Base-by-base conservation (phyloP, 2,797 vertebrate genomes). In the Squalus acanthias region DNA sequence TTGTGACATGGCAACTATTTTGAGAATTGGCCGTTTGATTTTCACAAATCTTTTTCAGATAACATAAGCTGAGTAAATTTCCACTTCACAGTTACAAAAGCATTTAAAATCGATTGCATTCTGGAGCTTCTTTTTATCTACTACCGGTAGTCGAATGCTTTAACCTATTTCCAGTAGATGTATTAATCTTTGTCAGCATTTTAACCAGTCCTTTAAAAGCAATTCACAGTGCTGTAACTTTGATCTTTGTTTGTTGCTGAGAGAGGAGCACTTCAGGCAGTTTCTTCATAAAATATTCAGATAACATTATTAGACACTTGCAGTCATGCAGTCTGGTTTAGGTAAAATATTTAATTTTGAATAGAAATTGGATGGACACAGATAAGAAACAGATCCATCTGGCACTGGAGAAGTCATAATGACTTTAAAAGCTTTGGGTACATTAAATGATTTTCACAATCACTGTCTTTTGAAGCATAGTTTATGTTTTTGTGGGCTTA, bases 201-300 rank as follows among this genome's bases (percentile, higher is more conserved):
- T 96, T 76, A 89, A 96, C 96, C 24, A 92, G 20, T 69, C 96
- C 96, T 96, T 96, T 24, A 96, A 95, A 97, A 96, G 96, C 97
- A 97, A 67, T 97, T 97, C 95, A 89, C 72, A 6, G 65, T 46
- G 10, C 46, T 96, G 96, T 96, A 65, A 13, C 50, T 96, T 96
- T 20, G 20, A 79, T n/a, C 96, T 96, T 97, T 95, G 15, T 93
- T 96, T 96, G 96, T 97, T 97, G 96, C 96, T 96, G 96, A 96
- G 72, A 97, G 96, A 97, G 97, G 97, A 96, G 97, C 96, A 50
- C 97, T 96, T 96, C 89, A 96, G 97, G 92, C 22, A 96, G 95
- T 72, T 97, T 29, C 96, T 96, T 96, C 97, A 98, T 97, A 92
- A 98, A 98, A 97, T 97, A 97, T 97, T 97, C 96, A 97, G 97